A percentile compares a stretch with the other conserved stretches of the same genome.
Conservation (phyloP, 2,113 vertebrate species). For the Vidua chalybeata region DNA sequence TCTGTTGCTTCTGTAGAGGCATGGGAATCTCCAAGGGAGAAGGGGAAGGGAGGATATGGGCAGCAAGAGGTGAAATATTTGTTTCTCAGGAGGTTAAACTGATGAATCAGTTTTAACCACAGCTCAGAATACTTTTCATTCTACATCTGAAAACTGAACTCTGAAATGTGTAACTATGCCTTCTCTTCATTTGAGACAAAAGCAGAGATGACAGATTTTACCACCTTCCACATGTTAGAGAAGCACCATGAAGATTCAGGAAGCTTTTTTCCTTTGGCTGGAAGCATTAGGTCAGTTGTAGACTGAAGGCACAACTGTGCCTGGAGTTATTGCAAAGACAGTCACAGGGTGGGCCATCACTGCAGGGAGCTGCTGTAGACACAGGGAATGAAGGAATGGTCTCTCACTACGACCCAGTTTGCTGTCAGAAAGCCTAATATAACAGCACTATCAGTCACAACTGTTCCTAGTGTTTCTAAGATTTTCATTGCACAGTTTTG, state of each 20-base stretch:
- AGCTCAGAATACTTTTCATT: constrained; percentile 10
- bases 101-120: background rate
- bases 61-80: background rate
- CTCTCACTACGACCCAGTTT: background rate
- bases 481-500: background rate
- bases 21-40: background rate
- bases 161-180: background rate
- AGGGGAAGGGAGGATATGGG: background rate
- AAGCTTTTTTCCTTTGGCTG: background rate
- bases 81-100: background rate
- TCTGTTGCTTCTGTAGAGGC: background rate
- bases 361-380: background rate
- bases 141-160: background rate
- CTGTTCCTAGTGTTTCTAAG: background rate
- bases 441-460: background rate
- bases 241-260: background rate
- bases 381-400: background rate
- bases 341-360: background rate
- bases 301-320: background rate
- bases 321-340: background rate
- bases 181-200: background rate
- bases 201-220: background rate
- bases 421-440: background rate
- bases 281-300: background rate
- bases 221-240: background rate